Evolutionary conservation across 2,888 invertebrate species (phyloP), one percentile per base, ranked within the genome.

Genomic region (Thymelicus lineola): DNA sequence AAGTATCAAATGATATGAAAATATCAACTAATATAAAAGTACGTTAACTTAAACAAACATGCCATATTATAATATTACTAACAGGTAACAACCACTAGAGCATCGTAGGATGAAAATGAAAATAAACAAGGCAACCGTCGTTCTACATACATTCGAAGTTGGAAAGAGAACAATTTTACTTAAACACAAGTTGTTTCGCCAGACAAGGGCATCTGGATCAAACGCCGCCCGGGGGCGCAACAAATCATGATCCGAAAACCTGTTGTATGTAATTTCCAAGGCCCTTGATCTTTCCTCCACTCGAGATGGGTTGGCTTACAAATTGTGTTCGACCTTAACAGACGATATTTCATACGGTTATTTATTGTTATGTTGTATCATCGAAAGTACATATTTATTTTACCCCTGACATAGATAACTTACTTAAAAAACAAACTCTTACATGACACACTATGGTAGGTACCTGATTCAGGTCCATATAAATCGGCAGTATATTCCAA

Each of bases 161-260:
- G 73, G 72, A 75, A 80, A 78, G 80, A 81, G 82, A 86, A 87
- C 85, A 86, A 87, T 89, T 89, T 89, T 82, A 83, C 82, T 83
- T 88, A 87, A 89, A 87, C 83, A 83, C 85, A 86, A 86, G 86
- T 89, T 88, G 88, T 90, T 89, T 84, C 83, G n/a, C 76, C 76
- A 74, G 86, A 84, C 82, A 81, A 85, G 84, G 85, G 82, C 83
- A 86, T 89, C 86, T 81, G 88, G 89, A 88, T 89, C 90, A 89
- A 87, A 86, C 84, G 84, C 82, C 78, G 86, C 92, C 91, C 90
- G 76, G 70, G 91, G 91, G 92, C 82, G 75, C 86, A 81, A 91
- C 93, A 92, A 92, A 92, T 93, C 93, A 92, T 90, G 82, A 79
- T 84, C 85, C 88, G 89, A 91, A 89, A 91, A 91, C 90, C 90